Evolutionary conservation across 2,888 invertebrate genomes (phyloP), one percentile per base, ranked within the genome.

Genomic region (Uropetala carovei): DNA sequence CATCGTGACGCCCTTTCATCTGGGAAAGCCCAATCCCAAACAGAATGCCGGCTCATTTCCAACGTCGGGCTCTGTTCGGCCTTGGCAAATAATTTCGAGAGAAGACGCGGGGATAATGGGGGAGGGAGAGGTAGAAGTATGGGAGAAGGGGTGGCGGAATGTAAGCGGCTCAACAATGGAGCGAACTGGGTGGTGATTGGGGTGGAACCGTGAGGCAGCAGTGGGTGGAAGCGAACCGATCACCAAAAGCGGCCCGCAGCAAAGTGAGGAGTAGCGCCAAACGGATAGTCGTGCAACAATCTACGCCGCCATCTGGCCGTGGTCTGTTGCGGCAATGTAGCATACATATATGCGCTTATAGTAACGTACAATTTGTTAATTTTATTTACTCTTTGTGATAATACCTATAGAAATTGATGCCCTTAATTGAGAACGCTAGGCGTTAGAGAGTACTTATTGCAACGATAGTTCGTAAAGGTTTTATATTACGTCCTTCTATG

Each of bases 31-130:
- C 86, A 86, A 60, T 86, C 60, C 86, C 86, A 86, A 86, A 86
- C 86, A 86, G 86, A 86, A 86, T 86, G 86, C 60, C 60, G 59
- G 86, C 86, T 86, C 86, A 86, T 86, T 86, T 86, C 22, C 86
- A 27, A 60, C 86, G 86, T 30, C 86, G 30, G 86, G 30, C 86
- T 60, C 86, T n/a, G 56, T 18, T 68, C 86, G 86, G 86, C 86
- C 86, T 86, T 86, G 86, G 86, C 86, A 60, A 86, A 86, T 86
- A 60, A 86, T 86, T 86, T 86, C 60, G 86, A 60, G 58, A 14
- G 58, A 85, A 85, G 85, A 85, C 58, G 85, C 9, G 60, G 16
- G 60, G 22, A 60, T 22, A 30, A 60, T 86, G 60, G 22, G 14
- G 22, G 14, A 9, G 86, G 16, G 27, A 59, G 86, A 27, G 86